phyloP scores from a whole-genome alignment of 2,113 vertebrate species.

The Camelus bactrianus region DNA sequence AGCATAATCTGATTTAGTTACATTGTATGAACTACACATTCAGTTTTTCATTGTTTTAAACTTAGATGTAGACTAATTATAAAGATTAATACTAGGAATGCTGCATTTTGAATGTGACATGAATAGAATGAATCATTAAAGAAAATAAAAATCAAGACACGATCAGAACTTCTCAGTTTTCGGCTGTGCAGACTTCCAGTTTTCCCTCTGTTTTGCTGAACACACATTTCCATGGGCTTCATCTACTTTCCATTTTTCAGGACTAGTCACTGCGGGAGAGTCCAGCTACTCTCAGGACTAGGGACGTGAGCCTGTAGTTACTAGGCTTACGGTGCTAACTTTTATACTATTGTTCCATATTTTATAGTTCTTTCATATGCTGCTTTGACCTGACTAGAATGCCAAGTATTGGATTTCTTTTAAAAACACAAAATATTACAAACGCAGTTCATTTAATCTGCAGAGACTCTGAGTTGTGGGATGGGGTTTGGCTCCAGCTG shows the following conservation, averaged over 20 bases:
- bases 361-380: not conserved
- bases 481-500: not conserved
- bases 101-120: not conserved
- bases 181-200: not conserved
- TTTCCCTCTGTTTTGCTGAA: not conserved
- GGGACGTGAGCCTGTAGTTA: not conserved
- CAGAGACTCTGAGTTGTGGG: not conserved
- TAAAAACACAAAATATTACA: not conserved
- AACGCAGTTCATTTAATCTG: not conserved
- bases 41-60: conserved; percentile 8
- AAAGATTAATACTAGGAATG: not conserved
- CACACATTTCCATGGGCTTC: not conserved
- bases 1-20: not conserved
- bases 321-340: not conserved
- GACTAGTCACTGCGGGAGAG: not conserved
- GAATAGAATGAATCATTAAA: conserved; percentile 28
- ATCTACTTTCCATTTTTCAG: not conserved
- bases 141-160: not conserved
- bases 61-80: not conserved
- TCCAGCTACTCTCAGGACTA: not conserved
- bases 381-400: not conserved
- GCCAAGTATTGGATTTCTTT: not conserved
- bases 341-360: not conserved
- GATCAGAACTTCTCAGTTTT: not conserved
- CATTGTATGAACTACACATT: not conserved